A percentile compares a stretch with the other conserved stretches of the same genome.
Conservation (phyloP, 1,140 invertebrate genomes). For the Hirudo medicinalis region DNA sequence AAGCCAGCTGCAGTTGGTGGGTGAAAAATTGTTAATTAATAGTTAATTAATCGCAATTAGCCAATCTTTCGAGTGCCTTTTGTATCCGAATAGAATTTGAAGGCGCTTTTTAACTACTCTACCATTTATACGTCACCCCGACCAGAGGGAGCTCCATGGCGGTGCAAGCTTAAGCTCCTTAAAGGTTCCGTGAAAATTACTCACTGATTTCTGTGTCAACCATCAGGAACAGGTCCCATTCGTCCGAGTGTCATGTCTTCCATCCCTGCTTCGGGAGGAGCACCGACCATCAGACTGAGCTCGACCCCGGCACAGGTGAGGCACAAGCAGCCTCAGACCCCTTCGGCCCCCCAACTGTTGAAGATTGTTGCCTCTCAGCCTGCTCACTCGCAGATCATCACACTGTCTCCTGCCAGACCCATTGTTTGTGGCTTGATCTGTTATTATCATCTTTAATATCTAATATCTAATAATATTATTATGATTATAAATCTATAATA, state of each 20-base stretch:
- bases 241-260: no score
- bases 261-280: not conserved
- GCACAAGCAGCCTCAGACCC: not conserved
- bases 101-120: no score
- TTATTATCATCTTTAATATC: not conserved
- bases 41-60: not conserved
- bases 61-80: constrained; percentile 19
- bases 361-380: constrained; percentile 11
- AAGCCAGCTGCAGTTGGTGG: not conserved
- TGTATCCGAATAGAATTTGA: not conserved
- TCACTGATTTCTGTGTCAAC: no score
- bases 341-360: constrained; percentile 7
- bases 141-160: no score
- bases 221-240: no score
- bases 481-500: no score
- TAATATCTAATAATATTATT: not conserved
- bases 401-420: constrained; percentile 20
- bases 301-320: constrained; percentile 13
- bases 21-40: not conserved
- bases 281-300: not conserved
- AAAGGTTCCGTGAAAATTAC: no score
- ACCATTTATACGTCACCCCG: no score
- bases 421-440: not conserved
- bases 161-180: no score
- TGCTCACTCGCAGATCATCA: constrained; percentile 16